Conservation (phyloP, 2,797 vertebrate genomes). For the Halcyon badia region DNA sequence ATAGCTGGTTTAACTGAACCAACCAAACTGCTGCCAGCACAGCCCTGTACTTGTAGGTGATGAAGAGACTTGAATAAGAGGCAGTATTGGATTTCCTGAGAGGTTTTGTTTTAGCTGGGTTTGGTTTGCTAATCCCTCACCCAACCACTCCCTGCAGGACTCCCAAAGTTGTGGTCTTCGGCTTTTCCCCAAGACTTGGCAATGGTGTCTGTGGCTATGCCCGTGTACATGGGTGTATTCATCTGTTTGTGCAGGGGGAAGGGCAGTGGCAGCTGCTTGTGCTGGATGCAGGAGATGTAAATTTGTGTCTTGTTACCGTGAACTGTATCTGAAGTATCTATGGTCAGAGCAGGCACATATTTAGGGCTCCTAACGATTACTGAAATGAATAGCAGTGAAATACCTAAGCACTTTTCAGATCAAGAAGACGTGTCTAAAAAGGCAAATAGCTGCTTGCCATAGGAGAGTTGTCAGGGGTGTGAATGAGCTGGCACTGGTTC, state of each 20-base stretch:
- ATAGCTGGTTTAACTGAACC: not conserved
- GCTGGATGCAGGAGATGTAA: not conserved
- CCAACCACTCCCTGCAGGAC: not conserved
- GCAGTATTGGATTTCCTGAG: not conserved
- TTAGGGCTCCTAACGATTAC: not conserved
- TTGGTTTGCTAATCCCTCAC: not conserved
- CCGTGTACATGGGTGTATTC: accelerated
- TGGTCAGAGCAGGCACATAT: accelerated
- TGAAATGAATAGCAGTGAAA: not conserved
- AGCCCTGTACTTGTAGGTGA: not conserved
- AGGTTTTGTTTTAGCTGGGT: not conserved
- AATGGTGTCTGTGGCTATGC: not conserved
- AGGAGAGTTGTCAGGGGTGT: not conserved
- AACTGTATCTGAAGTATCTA: not conserved
- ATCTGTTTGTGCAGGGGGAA: not conserved
- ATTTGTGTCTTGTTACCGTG: not conserved
- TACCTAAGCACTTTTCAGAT: not conserved
- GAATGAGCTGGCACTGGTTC: not conserved
- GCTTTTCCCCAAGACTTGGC: not conserved
- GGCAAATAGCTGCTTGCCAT: not conserved
- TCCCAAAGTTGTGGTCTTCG: not conserved
- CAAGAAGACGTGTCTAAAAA: not conserved
- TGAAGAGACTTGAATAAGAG: not conserved
- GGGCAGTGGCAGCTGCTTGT: not conserved
- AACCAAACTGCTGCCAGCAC: not conserved